phyloP scores from a whole-genome alignment of 2,113 vertebrate species.

The Dromaius novaehollandiae region DNA sequence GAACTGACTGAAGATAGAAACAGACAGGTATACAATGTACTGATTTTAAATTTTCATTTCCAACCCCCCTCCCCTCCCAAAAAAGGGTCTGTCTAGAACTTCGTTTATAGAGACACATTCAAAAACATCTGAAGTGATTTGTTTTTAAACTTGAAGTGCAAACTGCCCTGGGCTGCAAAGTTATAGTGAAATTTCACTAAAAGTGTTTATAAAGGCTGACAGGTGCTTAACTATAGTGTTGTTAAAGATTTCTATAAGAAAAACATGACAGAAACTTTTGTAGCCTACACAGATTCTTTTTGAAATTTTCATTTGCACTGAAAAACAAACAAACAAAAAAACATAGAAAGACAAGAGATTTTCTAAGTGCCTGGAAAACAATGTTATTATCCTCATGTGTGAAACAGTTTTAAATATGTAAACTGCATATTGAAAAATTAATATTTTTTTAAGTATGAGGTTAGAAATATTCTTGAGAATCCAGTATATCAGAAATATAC shows the following conservation, averaged over 20 bases:
- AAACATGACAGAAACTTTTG: not conserved
- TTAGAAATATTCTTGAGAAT: not conserved
- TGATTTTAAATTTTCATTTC: not conserved
- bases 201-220: not conserved
- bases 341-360: not conserved
- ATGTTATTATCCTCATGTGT: not conserved
- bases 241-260: not conserved
- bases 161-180: not conserved
- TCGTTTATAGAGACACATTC: not conserved
- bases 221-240: not conserved
- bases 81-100: not conserved
- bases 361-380: not conserved
- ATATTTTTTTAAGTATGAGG: fast-evolving
- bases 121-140: not conserved
- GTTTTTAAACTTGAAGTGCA: not conserved
- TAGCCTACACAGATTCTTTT: not conserved
- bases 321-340: not conserved
- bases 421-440: not conserved
- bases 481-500: not conserved
- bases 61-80: not conserved
- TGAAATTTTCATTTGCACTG: not conserved
- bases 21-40: not conserved
- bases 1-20: not conserved
- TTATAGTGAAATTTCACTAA: not conserved
- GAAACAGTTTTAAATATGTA: not conserved